phyloP scores from a whole-genome alignment of 2,797 vertebrate species.

The Alca torda region DNA sequence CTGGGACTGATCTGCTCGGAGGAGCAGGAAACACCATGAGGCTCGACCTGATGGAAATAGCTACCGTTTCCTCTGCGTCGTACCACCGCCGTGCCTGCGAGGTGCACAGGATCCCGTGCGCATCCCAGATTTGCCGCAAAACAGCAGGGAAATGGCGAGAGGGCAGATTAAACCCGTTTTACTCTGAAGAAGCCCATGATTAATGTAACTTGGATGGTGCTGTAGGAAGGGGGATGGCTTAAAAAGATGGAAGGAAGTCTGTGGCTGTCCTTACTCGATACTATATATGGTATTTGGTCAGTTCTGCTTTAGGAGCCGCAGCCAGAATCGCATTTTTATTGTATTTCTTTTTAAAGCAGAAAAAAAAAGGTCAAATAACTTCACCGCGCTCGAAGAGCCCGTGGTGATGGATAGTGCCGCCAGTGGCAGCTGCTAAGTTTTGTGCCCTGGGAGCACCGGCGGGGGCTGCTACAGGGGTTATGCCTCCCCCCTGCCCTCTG shows the following conservation, averaged over 20 bases:
- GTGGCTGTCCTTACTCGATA: conserved; percentile 4
- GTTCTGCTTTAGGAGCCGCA: conserved; percentile 6
- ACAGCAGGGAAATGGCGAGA: neutral
- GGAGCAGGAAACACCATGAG: conserved; percentile 21
- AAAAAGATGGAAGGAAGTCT: conserved; percentile 23
- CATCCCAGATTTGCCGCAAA: neutral
- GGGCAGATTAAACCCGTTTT: neutral
- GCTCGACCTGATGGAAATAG: conserved; percentile 21
- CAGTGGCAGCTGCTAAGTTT: neutral
- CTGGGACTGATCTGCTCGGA: neutral
- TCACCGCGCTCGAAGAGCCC: neutral
- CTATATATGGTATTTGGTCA: conserved; percentile 68
- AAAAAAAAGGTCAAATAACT: conserved; percentile 9
- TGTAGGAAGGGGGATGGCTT: conserved; percentile 19
- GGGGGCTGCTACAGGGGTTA: neutral
- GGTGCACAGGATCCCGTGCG: neutral
- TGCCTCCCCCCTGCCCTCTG: neutral
- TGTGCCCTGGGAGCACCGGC: neutral
- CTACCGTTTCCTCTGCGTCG: conserved; percentile 32
- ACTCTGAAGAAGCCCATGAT: neutral
- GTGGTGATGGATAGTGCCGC: neutral
- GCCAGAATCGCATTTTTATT: conserved; percentile 44
- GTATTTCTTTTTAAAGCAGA: conserved; percentile 41
- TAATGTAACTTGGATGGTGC: conserved; percentile 36
- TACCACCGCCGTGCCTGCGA: neutral